Evolutionary conservation across 2,888 invertebrate genomes (phyloP).

Genomic region (Horisme vitalbata): DNA sequence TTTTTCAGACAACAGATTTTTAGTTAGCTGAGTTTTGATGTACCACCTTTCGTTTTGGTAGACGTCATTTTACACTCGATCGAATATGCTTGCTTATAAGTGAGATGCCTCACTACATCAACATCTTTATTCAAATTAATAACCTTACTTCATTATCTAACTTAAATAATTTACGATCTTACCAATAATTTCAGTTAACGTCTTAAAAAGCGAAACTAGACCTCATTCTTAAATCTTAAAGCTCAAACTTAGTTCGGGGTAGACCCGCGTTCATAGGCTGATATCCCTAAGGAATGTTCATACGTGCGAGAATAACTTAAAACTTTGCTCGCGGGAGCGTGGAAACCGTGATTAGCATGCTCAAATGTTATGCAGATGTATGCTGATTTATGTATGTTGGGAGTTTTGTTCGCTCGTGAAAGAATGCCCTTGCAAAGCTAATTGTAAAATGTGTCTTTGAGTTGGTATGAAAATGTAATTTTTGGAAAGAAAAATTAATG

Average conservation of each 20-base stretch:
- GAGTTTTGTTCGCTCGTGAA: constrained; percentile 22
- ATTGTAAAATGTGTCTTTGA: constrained; percentile 11
- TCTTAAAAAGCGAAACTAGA: not conserved
- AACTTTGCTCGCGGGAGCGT: constrained; percentile 26
- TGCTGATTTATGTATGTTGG: constrained; percentile 34
- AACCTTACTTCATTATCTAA: not conserved
- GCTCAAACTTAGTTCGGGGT: constrained; percentile 8
- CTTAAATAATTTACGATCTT: too few relatives aligned
- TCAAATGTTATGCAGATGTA: constrained; percentile 28
- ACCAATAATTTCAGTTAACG: too few relatives aligned
- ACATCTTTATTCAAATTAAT: too few relatives aligned
- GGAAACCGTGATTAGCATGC: constrained; percentile 27
- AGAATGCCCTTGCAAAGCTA: constrained; percentile 16
- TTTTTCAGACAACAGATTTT: too few relatives aligned
- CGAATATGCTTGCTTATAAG: too few relatives aligned
- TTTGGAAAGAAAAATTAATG: too few relatives aligned
- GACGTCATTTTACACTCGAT: too few relatives aligned
- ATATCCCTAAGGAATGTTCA: constrained; percentile 20
- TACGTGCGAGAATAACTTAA: constrained; percentile 24
- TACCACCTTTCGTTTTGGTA: too few relatives aligned
- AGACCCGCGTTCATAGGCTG: constrained; percentile 4
- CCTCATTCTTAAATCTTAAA: not conserved
- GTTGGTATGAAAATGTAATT: not conserved
- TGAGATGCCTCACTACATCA: too few relatives aligned
- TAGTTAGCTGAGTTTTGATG: too few relatives aligned